Conservation (phyloP, 2,113 vertebrate genomes). For the Formicarius rufipectus region DNA sequence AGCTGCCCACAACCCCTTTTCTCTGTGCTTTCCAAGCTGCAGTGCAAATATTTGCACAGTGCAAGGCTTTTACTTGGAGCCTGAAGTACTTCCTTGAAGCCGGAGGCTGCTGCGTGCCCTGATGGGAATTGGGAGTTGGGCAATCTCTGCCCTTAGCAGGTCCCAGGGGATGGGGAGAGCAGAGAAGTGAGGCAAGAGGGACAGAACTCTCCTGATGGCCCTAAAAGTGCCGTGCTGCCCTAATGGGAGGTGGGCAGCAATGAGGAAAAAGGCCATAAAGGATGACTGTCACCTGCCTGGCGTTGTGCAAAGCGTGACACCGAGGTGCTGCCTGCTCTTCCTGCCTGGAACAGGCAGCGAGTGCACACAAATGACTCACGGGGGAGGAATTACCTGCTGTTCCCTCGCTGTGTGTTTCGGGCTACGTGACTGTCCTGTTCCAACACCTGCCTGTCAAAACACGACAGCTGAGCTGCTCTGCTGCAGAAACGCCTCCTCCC, state of each 20-base stretch:
- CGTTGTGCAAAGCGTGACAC: neutral
- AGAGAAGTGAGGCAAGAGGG: neutral
- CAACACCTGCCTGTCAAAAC: slow-evolving; percentile 59
- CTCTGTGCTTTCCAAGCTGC: neutral
- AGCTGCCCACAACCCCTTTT: neutral
- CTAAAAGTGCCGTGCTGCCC: neutral
- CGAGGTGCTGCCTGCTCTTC: neutral
- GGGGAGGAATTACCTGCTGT: slow-evolving; percentile 54
- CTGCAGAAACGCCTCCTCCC: neutral
- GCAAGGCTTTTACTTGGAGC: neutral
- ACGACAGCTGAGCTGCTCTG: slow-evolving; percentile 2
- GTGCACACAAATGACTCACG: slow-evolving; percentile 43
- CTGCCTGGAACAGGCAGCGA: neutral
- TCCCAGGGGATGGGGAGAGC: neutral
- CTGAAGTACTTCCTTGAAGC: slow-evolving; percentile 42
- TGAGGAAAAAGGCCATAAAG: neutral
- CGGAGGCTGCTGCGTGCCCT: neutral
- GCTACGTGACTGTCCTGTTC: slow-evolving; percentile 20
- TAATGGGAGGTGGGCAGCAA: neutral
- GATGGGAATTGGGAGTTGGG: neutral
- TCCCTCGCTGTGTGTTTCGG: neutral
- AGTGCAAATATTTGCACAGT: slow-evolving; percentile 48
- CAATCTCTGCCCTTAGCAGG: neutral
- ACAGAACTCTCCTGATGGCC: rapidly evolving
- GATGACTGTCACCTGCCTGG: neutral